A percentile compares a stretch with the other conserved stretches of the same genome.
phyloP scores from a whole-genome alignment of 2,113 vertebrate species.

The Gymnorhina tibicen region DNA sequence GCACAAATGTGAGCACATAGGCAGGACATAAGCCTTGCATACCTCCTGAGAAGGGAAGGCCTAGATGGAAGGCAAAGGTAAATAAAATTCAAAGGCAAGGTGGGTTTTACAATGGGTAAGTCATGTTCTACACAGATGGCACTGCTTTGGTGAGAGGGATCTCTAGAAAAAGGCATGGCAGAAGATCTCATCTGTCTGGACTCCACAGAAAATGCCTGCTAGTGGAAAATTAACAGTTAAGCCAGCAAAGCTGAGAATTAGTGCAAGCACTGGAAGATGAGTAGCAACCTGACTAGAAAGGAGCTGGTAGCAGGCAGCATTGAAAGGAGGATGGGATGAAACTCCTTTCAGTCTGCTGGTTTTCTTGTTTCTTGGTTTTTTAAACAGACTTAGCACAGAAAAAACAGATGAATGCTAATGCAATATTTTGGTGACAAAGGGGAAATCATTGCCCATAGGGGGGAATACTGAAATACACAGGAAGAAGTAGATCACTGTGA shows the following conservation, averaged over 20 bases:
- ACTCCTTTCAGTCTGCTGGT: not conserved
- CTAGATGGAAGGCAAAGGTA: not conserved
- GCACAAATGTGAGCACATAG: not conserved
- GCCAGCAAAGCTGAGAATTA: conserved; percentile 11
- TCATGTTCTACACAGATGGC: not conserved
- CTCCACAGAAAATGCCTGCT: not conserved
- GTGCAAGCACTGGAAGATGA: not conserved
- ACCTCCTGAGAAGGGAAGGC: not conserved
- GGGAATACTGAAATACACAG: not conserved
- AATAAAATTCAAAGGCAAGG: not conserved
- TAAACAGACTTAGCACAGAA: not conserved
- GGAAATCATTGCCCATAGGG: not conserved
- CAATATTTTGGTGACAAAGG: not conserved
- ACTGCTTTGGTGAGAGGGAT: not conserved
- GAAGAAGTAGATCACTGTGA: not conserved
- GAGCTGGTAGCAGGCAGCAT: not conserved
- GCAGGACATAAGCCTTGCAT: not conserved
- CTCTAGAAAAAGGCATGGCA: not conserved
- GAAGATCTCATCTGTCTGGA: not conserved
- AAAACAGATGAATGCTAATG: not conserved
- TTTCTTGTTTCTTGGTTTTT: not conserved
- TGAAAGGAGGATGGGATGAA: not conserved
- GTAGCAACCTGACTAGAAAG: not conserved
- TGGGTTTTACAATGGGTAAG: not conserved
- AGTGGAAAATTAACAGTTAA: conserved; percentile 14